Percentiles rank a stretch among this genome's conserved stretches.
phyloP scores from a whole-genome alignment of 2,888 invertebrate genomes.

The Lasius platythorax region DNA sequence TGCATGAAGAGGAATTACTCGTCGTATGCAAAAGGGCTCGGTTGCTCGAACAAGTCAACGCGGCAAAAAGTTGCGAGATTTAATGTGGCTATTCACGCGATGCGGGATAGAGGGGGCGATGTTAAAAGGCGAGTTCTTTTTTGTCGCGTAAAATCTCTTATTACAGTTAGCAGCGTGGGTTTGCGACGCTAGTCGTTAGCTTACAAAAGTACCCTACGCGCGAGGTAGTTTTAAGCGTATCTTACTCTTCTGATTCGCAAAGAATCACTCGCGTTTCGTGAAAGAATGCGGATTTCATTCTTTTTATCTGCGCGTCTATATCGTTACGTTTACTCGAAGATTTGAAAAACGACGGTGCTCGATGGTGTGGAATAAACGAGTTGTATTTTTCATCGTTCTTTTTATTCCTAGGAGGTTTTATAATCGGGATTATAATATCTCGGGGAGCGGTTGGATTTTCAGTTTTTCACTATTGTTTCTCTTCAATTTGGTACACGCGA shows the following conservation, averaged over 20 bases:
- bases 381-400: background rate
- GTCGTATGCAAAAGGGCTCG: conserved; percentile 2
- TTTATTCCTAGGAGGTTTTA: background rate
- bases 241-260: background rate
- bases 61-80: conserved; percentile 25
- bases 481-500: background rate
- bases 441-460: background rate
- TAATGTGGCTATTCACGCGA: conserved; percentile 37
- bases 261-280: conserved; percentile 6
- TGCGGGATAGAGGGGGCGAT: conserved; percentile 15
- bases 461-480: background rate
- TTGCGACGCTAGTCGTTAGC: conserved; percentile 25
- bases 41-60: conserved; percentile 19
- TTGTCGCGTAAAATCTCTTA: conserved; percentile 31
- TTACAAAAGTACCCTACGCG: conserved; percentile 15
- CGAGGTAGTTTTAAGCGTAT: background rate
- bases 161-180: conserved; percentile 35
- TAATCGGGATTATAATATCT: conserved; percentile 2
- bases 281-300: conserved; percentile 23
- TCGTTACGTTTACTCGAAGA: background rate
- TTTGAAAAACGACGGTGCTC: conserved; percentile 1
- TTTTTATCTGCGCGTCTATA: background rate
- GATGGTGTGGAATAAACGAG: conserved; percentile 19
- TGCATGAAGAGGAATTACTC: conserved; percentile 13
- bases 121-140: conserved; percentile 17